Conservation (phyloP, 1,140 invertebrate species). For the Trypoxylus dichotomus region DNA sequence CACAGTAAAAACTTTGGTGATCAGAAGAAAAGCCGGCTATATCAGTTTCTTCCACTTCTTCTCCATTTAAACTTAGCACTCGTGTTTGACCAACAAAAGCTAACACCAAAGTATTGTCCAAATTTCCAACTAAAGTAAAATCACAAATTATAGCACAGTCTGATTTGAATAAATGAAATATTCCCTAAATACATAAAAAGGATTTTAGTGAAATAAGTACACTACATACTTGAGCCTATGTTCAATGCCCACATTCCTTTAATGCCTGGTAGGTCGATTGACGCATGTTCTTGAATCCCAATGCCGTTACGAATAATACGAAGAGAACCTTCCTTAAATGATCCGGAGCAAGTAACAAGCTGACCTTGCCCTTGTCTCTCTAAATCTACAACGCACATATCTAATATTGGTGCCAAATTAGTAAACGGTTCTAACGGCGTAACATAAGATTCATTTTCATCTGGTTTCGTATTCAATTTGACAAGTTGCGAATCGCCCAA, state of each 20-base stretch:
- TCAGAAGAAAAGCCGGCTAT: conserved; percentile 86
- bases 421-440: conserved; percentile 95
- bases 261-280: conserved; percentile 94
- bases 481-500: conserved; percentile 96
- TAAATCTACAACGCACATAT: conserved; percentile 96
- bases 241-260: conserved; percentile 96
- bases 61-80: conserved; percentile 84
- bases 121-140: conserved; percentile 37
- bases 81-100: conserved; percentile 94
- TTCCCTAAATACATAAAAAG: too few relatives aligned
- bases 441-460: conserved; percentile 88
- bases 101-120: conserved; percentile 89
- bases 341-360: conserved; percentile 95
- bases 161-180: conserved; percentile 31
- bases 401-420: conserved; percentile 95
- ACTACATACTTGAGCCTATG: conserved; percentile 61
- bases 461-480: conserved; percentile 82
- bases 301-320: conserved; percentile 95
- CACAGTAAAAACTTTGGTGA: conserved; percentile 90
- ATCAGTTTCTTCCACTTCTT: conserved; percentile 97
- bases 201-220: too few relatives aligned
- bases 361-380: conserved; percentile 97
- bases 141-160: conserved; percentile 33
- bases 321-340: conserved; percentile 96
- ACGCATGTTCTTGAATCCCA: conserved; percentile 93